Evolutionary conservation across 2,797 vertebrate genomes (phyloP).

Genomic region (Tapirus indicus): DNA sequence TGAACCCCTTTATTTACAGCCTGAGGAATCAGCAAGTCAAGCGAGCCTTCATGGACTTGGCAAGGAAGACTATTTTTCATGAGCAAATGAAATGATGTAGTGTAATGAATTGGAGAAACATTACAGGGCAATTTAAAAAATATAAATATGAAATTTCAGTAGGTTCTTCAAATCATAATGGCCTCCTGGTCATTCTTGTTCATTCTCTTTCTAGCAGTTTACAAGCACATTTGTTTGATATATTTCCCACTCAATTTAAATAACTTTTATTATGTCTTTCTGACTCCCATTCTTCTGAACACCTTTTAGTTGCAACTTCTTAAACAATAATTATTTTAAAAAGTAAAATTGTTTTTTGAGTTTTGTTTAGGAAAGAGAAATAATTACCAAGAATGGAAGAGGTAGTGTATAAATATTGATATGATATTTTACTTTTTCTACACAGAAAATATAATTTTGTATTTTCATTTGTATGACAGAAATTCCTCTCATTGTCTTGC

Average conservation of each 20-base stretch:
- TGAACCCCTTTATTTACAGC: conserved; percentile 80
- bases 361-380: not conserved
- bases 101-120: not conserved
- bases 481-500: not conserved
- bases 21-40: conserved; percentile 78
- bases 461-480: not conserved
- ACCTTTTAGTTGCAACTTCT: not conserved
- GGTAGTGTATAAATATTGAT: not conserved
- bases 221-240: not conserved
- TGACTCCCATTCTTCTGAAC: not conserved
- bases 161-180: not conserved
- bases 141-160: not conserved
- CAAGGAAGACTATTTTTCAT: not conserved
- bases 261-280: not conserved
- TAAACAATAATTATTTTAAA: not conserved
- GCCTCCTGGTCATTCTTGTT: not conserved
- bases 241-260: not conserved
- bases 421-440: not conserved
- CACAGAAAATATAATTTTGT: not conserved
- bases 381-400: too few relatives aligned
- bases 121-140: not conserved
- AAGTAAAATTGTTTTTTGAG: not conserved
- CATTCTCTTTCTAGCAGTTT: not conserved
- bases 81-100: not conserved
- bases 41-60: conserved; percentile 60